Evolutionary conservation across 23 tunicate species (phyloP).

Genomic region (Ciona savignyi): DNA sequence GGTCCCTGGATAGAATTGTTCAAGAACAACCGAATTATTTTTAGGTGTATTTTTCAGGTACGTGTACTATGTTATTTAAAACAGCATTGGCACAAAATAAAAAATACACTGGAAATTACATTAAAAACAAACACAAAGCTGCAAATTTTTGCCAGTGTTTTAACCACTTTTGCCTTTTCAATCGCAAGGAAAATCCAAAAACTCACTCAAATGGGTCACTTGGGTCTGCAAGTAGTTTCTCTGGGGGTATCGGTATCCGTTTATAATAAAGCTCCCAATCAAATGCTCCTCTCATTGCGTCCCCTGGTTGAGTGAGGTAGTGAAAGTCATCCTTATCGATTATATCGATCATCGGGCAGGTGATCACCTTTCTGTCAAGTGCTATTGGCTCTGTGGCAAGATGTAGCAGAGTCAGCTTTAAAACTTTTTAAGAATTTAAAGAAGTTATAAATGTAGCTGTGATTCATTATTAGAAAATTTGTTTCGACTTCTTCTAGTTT

Average conservation of each 20-base stretch:
- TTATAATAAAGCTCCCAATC: constrained; percentile 91
- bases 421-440: too few species aligned
- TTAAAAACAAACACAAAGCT: too few species aligned
- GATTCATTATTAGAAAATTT: too few species aligned
- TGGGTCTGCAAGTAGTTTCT: constrained; percentile 37
- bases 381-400: constrained; percentile 59
- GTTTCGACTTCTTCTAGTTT: too few species aligned
- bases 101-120: too few species aligned
- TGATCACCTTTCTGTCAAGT: constrained; percentile 37
- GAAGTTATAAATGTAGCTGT: too few species aligned
- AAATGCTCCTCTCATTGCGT: constrained; percentile 92
- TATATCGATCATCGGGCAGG: constrained; percentile 94
- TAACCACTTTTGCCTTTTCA: too few species aligned
- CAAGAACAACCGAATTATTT: too few species aligned
- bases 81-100: neutral
- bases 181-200: too few species aligned
- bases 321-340: constrained; percentile 70
- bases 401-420: too few species aligned
- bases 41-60: neutral
- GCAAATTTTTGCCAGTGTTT: too few species aligned
- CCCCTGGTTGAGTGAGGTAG: constrained; percentile 74
- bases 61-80: neutral
- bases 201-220: constrained; percentile 82
- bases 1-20: too few species aligned
- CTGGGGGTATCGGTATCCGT: constrained; percentile 72